A percentile compares a stretch with the other conserved stretches of the same genome.
Conservation (phyloP, 2,888 invertebrate genomes). For the Amiota mariae region DNA sequence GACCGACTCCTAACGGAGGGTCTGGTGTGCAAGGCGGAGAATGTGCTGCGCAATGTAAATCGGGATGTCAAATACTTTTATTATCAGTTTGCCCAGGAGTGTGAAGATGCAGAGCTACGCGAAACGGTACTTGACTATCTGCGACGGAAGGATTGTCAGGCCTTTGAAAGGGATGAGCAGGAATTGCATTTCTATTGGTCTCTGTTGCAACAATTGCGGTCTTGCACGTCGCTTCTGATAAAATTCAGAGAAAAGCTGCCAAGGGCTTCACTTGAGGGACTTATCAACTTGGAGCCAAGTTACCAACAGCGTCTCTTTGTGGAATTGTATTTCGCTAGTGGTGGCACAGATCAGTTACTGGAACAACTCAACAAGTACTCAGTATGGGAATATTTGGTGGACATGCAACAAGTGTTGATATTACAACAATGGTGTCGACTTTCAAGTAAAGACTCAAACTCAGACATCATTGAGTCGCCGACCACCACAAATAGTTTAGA, state of each 20-base stretch:
- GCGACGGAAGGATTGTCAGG: constrained; percentile 74
- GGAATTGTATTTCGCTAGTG: constrained; percentile 70
- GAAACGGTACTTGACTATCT: constrained; percentile 81
- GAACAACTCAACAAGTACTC: constrained; percentile 66
- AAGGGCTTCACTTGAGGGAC: constrained; percentile 65
- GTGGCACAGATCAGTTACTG: constrained; percentile 61
- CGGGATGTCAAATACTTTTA: constrained; percentile 69
- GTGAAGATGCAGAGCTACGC: constrained; percentile 76
- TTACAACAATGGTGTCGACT: constrained; percentile 65
- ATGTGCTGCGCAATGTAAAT: constrained; percentile 66
- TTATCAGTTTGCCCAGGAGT: constrained; percentile 76
- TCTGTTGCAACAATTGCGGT: constrained; percentile 60
- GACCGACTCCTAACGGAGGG: constrained; percentile 69
- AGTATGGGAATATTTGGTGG: constrained; percentile 69
- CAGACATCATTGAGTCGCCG: no score
- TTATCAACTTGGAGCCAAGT: constrained; percentile 68
- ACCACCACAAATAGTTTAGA: constrained; percentile 46
- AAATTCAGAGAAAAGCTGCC: constrained; percentile 49
- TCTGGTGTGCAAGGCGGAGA: constrained; percentile 68
- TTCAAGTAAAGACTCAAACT: constrained; percentile 6
- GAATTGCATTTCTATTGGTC: constrained; percentile 68
- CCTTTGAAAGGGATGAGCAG: constrained; percentile 59
- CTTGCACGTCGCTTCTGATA: constrained; percentile 47
- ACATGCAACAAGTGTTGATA: constrained; percentile 51
- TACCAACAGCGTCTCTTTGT: constrained; percentile 63